phyloP scores from a whole-genome alignment of 2,113 vertebrate species.

The Lucifuga dentata region DNA sequence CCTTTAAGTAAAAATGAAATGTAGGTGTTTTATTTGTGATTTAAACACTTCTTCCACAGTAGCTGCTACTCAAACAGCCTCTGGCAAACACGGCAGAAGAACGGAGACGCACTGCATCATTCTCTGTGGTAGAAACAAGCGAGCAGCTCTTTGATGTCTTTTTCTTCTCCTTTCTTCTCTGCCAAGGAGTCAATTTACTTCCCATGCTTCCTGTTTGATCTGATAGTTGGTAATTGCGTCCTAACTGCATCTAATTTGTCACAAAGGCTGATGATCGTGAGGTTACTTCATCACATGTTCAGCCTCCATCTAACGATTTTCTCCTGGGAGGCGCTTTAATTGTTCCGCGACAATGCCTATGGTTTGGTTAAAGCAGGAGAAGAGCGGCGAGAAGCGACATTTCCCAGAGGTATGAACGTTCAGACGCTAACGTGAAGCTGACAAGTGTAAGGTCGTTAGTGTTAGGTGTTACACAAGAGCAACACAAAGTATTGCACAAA shows the following conservation, averaged over 20 bases:
- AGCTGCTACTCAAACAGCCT: conserved; percentile 3
- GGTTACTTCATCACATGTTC: conserved; percentile 70
- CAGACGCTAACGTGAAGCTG: no score
- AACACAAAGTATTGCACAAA: no score
- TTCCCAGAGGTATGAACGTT: no score
- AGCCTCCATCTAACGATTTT: neutral
- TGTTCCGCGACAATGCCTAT: neutral
- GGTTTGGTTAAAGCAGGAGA: neutral
- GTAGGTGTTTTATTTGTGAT: no score
- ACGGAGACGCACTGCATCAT: conserved; percentile 1
- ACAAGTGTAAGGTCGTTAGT: no score
- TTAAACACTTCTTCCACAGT: neutral
- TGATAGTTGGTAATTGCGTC: conserved; percentile 85
- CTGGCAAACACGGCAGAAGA: neutral
- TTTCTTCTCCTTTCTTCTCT: neutral
- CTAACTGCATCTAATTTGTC: conserved; percentile 89
- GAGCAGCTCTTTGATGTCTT: conserved; percentile 36
- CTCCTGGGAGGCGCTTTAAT: conserved; percentile 5
- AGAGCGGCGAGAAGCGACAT: no score
- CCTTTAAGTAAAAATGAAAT: no score
- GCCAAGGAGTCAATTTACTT: conserved; percentile 36
- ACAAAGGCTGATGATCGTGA: conserved; percentile 85
- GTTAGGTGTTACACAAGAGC: no score
- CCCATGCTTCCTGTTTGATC: conserved; percentile 85
- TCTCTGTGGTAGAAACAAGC: conserved; percentile 46